A percentile compares a stretch with the other conserved stretches of the same genome.
Evolutionary conservation across 2,797 vertebrate genomes (phyloP).

Genomic region (Notamacropus eugenii): DNA sequence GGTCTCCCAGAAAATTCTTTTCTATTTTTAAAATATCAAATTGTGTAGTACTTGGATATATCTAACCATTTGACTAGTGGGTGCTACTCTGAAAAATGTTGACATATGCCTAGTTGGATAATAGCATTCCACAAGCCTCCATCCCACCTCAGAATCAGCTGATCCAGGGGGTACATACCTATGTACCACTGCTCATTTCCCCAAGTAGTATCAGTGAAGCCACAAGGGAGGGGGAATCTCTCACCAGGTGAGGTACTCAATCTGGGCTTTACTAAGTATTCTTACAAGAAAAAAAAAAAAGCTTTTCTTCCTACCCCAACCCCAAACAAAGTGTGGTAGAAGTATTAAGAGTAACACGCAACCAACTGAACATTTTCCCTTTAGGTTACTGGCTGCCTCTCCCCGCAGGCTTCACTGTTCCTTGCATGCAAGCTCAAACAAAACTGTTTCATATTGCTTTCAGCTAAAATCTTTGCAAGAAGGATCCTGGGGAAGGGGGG

Average conservation of each 20-base stretch:
- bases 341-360: background rate
- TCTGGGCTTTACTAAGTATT: background rate
- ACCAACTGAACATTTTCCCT: background rate
- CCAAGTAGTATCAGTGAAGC: conserved; percentile 31
- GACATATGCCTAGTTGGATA: conserved; percentile 42
- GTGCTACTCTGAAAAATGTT: conserved; percentile 47
- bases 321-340: conserved; percentile 25
- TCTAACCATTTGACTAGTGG: conserved; percentile 26
- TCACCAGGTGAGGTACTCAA: conserved; percentile 23
- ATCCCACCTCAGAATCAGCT: conserved; percentile 61
- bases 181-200: conserved; percentile 30
- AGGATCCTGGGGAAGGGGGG: background rate
- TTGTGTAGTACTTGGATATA: conserved; percentile 42
- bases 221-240: conserved; percentile 14
- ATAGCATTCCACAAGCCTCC: conserved; percentile 14
- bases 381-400: background rate
- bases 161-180: conserved; percentile 7
- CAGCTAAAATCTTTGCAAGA: conserved; percentile 18
- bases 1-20: conserved; percentile 60
- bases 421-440: background rate
- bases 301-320: background rate
- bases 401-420: accelerated
- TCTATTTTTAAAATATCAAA: conserved; percentile 66
- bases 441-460: background rate
- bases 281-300: conserved; percentile 9